Conservation (phyloP, 1,140 invertebrate species). For the Bombus affinis region DNA sequence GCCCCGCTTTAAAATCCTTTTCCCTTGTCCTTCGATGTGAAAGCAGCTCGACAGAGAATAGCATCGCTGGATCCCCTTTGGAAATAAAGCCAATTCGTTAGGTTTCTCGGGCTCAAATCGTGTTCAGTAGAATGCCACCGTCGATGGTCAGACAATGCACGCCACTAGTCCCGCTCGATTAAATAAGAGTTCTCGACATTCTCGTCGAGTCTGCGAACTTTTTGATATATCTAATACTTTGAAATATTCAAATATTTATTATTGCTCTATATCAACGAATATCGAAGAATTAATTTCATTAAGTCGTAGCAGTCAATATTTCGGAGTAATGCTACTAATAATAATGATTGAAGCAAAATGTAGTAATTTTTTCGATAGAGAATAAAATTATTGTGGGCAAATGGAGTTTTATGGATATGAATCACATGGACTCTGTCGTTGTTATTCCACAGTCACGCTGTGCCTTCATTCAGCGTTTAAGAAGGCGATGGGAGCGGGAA, state of each 20-base stretch:
- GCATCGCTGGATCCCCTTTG: slow-evolving; percentile 47
- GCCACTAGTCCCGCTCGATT: slow-evolving; percentile 33
- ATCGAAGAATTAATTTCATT: not conserved
- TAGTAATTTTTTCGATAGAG: not conserved
- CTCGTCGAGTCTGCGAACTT: too few species aligned
- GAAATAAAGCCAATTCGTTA: slow-evolving; percentile 77
- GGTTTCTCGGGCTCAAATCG: slow-evolving; percentile 53
- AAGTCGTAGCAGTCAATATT: not conserved
- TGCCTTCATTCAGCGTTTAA: slow-evolving; percentile 13
- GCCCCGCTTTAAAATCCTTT: slow-evolving; percentile 73
- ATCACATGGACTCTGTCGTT: not conserved
- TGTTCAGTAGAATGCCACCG: slow-evolving; percentile 42
- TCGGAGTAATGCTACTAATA: not conserved
- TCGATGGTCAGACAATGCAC: slow-evolving; percentile 46
- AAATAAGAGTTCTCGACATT: slow-evolving; percentile 24
- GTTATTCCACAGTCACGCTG: not conserved
- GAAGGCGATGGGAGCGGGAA: slow-evolving; percentile 26
- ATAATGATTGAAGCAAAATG: not conserved
- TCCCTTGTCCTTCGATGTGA: slow-evolving; percentile 28
- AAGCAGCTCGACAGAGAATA: slow-evolving; percentile 29
- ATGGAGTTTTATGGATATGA: not conserved
- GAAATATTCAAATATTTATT: too few species aligned
- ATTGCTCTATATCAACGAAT: not conserved
- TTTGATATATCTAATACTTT: not conserved
- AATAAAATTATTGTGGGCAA: not conserved